Conservation (phyloP, 2,888 invertebrate genomes). For the Trichopoda pennipes region DNA sequence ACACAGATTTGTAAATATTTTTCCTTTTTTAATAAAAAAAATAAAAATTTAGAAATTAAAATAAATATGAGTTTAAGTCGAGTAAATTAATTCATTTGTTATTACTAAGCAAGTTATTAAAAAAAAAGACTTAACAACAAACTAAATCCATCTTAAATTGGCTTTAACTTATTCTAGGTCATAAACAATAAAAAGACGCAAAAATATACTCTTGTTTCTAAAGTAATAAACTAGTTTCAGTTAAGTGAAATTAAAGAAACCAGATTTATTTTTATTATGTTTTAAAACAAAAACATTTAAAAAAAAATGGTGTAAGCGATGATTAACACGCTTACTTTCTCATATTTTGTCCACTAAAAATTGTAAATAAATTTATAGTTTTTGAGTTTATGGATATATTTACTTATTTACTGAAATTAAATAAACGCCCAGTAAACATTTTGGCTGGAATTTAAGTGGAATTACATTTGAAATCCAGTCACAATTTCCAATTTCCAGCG, state of each 20-base stretch:
- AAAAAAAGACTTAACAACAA: no score
- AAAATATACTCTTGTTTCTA: constrained; percentile 17
- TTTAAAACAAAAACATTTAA: neutral
- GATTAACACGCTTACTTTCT: constrained; percentile 2
- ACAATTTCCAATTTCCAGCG: no score
- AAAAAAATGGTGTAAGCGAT: neutral
- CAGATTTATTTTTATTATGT: neutral
- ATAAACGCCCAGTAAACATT: no score
- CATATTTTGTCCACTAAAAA: constrained; percentile 16
- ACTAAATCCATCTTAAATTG: neutral
- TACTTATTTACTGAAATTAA: no score
- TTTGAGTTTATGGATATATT: neutral
- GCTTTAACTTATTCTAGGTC: neutral
- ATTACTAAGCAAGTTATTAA: no score
- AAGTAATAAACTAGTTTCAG: constrained; percentile 7
- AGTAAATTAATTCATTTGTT: no score
- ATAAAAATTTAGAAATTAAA: no score
- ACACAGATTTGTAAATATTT: no score
- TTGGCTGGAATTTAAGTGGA: no score
- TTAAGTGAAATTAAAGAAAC: constrained; percentile 2
- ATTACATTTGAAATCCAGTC: no score
- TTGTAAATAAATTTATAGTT: constrained; percentile 18
- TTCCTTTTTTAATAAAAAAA: no score
- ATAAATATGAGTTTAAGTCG: no score
- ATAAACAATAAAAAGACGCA: neutral